Conservation (phyloP, 1,140 invertebrate genomes). For the Pachypsylla venusta region DNA sequence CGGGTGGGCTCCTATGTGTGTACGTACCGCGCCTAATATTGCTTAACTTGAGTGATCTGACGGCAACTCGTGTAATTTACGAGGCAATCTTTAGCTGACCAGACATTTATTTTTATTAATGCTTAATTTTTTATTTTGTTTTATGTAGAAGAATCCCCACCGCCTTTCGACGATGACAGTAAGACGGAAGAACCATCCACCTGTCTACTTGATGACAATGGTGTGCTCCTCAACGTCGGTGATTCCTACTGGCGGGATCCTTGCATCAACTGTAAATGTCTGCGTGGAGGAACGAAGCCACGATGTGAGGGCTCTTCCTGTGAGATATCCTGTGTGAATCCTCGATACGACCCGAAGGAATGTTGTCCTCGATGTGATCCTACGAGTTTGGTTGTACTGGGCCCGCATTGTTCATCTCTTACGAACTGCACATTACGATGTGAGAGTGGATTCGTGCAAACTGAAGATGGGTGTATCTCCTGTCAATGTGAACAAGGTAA, state of each 20-base stretch:
- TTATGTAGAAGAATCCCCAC: too few species aligned
- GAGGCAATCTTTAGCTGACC: too few species aligned
- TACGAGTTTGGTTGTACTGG: neutral
- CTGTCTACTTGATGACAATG: conserved; percentile 2
- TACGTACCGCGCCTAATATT: too few species aligned
- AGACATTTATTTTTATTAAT: too few species aligned
- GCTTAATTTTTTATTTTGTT: too few species aligned
- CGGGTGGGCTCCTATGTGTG: neutral
- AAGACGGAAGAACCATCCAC: too few species aligned
- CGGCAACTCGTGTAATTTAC: too few species aligned
- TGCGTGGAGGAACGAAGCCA: neutral
- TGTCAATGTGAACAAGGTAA: neutral
- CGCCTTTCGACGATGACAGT: too few species aligned
- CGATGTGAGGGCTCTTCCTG: neutral
- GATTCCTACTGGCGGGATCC: neutral
- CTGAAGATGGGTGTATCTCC: neutral
- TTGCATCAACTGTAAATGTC: conserved; percentile 1
- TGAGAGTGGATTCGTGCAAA: neutral
- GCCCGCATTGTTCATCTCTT: neutral
- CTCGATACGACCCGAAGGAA: neutral
- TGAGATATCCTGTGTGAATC: conserved; percentile 1
- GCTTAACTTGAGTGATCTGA: too few species aligned
- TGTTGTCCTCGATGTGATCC: conserved; percentile 3
- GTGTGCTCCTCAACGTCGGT: neutral
- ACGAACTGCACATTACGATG: neutral